Evolutionary conservation across 2,113 vertebrate species (phyloP).

Genomic region (Atractosteus spatula): DNA sequence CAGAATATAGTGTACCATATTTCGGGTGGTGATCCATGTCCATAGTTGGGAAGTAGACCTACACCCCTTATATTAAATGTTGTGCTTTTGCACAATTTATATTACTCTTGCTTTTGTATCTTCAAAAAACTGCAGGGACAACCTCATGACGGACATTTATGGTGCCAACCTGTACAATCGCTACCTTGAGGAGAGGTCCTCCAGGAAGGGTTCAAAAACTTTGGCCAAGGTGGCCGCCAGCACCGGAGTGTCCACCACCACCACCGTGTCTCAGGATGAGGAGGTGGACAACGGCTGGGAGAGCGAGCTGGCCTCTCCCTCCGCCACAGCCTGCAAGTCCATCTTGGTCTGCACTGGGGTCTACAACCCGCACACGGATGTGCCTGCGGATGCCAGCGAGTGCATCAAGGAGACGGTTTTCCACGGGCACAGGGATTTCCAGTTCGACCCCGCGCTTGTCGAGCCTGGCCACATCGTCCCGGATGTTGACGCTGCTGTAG

Average conservation of each 20-base stretch:
- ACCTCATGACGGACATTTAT: constrained; percentile 83
- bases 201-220: constrained; percentile 29
- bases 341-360: constrained; percentile 85
- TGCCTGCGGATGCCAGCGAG: constrained; percentile 36
- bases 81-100: no score
- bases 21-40: no score
- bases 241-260: constrained; percentile 34
- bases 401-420: constrained; percentile 52
- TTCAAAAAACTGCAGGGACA: constrained; percentile 64
- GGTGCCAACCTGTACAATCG: constrained; percentile 86
- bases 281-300: constrained; percentile 60
- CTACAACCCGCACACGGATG: constrained; percentile 59
- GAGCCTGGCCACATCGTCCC: constrained; percentile 69
- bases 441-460: constrained; percentile 66
- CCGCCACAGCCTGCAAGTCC: constrained; percentile 72
- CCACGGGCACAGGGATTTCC: constrained; percentile 77
- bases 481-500: constrained; percentile 79
- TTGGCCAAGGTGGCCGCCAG: constrained; percentile 49
- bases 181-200: constrained; percentile 64
- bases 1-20: no score
- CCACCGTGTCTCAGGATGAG: constrained; percentile 49
- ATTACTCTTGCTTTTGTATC: no score
- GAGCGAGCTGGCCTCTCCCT: constrained; percentile 52
- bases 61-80: no score
- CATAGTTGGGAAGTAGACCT: no score